Evolutionary conservation across 2,113 vertebrate species (phyloP), one percentile per base, ranked within the genome.

Genomic region (Gobius niger): DNA sequence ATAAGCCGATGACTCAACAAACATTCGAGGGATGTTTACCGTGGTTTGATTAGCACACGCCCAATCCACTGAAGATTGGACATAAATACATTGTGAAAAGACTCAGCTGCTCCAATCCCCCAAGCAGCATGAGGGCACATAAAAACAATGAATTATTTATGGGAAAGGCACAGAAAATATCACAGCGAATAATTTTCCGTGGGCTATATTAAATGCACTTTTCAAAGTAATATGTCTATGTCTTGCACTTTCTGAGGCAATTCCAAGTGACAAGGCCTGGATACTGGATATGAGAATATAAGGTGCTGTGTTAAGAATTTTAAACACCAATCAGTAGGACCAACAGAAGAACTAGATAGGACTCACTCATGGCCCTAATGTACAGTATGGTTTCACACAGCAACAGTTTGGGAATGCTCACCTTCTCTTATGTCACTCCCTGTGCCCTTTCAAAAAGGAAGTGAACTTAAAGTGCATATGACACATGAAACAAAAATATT

Each of bases 81-180:
- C 86, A 85, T 85, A 89, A 89, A 89, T 89, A 79, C 77, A 49
- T 78, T 90, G 86, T 87, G 88, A 91, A 90, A 91, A 91, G 84
- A 91, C 85, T 91, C 89, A 89, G 89, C 85, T 87, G 87, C 86
- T 89, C 84, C 85, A 88, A 82, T 88, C 82, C 88, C 83, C 76
- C 77, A 83, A 89, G 88, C 88, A 83, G 82, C 82, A 82, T 84
- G 86, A 88, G 82, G 80, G 75, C 84, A 85, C 89, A 90, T 90
- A 84, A 86, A 90, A 91, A 87, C 81, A 87, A 90, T 92, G 86
- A 89, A 92, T 93, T 89, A 91, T 92, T 88, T 85, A 93, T 91
- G 73, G 72, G 52, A 51, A 74, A 87, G 87, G 83, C 86, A 72
- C 81, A 87, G 57, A 79, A 86, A 90, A 92, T 88, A 91, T 89